phyloP scores from a whole-genome alignment of 1,140 invertebrate species.

The Hormaphis cornu region DNA sequence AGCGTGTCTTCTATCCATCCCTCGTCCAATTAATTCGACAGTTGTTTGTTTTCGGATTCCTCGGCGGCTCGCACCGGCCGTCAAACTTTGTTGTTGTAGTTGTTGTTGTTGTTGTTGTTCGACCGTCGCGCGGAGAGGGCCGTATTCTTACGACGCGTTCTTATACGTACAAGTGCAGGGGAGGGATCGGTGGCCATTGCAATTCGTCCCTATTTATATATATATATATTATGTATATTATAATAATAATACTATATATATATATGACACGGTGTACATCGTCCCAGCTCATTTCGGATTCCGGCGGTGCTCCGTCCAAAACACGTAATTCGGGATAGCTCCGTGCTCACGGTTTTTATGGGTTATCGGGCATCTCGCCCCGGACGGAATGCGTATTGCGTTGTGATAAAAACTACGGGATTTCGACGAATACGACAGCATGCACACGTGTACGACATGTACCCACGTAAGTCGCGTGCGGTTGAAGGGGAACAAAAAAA shows the following conservation, averaged over 20 bases:
- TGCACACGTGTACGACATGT: neutral
- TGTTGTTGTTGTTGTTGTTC: no score
- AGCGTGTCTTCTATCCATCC: no score
- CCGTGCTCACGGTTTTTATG: constrained; percentile 26
- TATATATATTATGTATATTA: neutral
- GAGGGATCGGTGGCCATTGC: neutral
- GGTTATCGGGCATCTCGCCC: constrained; percentile 3
- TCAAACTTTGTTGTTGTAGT: constrained; percentile 29
- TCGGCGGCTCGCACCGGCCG: neutral
- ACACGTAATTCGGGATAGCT: constrained; percentile 6
- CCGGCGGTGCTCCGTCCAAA: constrained; percentile 17
- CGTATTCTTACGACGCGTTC: no score
- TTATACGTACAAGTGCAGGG: no score
- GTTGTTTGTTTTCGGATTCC: constrained; percentile 20
- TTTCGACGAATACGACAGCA: constrained; percentile 5
- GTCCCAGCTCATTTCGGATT: constrained; percentile 14
- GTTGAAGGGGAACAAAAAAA: neutral
- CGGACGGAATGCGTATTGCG: neutral
- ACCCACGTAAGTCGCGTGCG: no score
- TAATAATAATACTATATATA: no score
- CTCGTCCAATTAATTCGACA: constrained; percentile 18
- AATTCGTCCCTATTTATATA: neutral
- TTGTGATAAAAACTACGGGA: constrained; percentile 4
- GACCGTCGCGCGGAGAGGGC: no score
- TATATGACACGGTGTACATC: neutral